Evolutionary conservation across 35 echinoderm and acorn worm species (phyloP).

Genomic region (Stichopus chloronotus): DNA sequence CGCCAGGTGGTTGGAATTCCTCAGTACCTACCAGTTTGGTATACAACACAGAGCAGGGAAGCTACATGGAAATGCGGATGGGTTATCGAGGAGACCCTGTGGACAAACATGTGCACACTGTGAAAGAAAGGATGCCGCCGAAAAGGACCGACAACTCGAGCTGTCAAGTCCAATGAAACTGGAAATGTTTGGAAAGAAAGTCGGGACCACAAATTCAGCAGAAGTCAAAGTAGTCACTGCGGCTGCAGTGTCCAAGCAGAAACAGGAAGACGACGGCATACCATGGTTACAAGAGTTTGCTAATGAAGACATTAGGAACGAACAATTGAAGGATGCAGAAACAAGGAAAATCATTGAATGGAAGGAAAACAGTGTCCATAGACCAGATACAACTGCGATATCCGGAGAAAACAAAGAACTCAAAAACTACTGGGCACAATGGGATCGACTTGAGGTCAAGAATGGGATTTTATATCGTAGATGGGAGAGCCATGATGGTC

Average conservation of each 20-base stretch:
- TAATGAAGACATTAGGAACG: background rate
- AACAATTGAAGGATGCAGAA: slow-evolving; percentile 33
- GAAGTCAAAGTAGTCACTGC: background rate
- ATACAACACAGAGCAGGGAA: slow-evolving; percentile 60
- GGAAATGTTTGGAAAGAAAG: background rate
- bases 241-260: background rate
- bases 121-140: background rate
- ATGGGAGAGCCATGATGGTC: slow-evolving; percentile 65
- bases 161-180: background rate
- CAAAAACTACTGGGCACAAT: slow-evolving; percentile 23
- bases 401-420: background rate
- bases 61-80: slow-evolving; percentile 68
- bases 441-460: slow-evolving; percentile 6
- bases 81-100: slow-evolving; percentile 65
- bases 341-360: background rate
- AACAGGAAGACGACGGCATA: background rate
- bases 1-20: slow-evolving; percentile 72
- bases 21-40: slow-evolving; percentile 66
- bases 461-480: slow-evolving; percentile 50
- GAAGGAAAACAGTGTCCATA: background rate
- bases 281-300: slow-evolving; percentile 23
- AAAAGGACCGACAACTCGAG: background rate
- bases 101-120: background rate
- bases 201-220: background rate
- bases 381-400: background rate